phyloP scores from a whole-genome alignment of 2,888 invertebrate species.

The Scaptodrosophila latifasciaeformis region DNA sequence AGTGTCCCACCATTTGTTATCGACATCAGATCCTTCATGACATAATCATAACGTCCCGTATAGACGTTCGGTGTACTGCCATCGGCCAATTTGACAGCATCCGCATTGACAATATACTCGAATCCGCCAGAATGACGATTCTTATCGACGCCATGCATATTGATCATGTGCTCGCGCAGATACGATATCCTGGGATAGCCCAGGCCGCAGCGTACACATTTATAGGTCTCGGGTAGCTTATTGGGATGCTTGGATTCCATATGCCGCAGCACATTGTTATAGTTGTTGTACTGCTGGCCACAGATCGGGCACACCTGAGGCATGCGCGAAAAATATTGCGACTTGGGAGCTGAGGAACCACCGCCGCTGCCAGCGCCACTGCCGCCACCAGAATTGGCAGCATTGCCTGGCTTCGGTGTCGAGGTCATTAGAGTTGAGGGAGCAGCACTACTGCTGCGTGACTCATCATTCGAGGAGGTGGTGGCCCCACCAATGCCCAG shows the following conservation, averaged over 20 bases:
- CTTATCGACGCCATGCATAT: slow-evolving; percentile 71
- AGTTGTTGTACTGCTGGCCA: slow-evolving; percentile 75
- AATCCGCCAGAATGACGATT: slow-evolving; percentile 71
- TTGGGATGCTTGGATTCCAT: slow-evolving; percentile 76
- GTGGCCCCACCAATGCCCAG: slow-evolving; percentile 46
- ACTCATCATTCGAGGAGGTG: slow-evolving; percentile 66
- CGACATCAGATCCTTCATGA: slow-evolving; percentile 74
- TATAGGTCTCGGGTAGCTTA: slow-evolving; percentile 74
- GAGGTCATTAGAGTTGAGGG: slow-evolving; percentile 32
- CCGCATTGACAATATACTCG: slow-evolving; percentile 72
- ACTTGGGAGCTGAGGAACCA: slow-evolving; percentile 51
- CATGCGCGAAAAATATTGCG: slow-evolving; percentile 72
- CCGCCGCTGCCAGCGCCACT: slow-evolving; percentile 31
- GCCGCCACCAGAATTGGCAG: slow-evolving; percentile 16
- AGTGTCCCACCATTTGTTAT: slow-evolving; percentile 73
- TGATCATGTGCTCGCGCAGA: slow-evolving; percentile 74
- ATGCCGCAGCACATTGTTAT: slow-evolving; percentile 75
- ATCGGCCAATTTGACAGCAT: slow-evolving; percentile 68
- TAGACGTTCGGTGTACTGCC: slow-evolving; percentile 63
- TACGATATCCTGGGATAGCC: slow-evolving; percentile 74
- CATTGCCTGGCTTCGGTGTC: slow-evolving; percentile 38
- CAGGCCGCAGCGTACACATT: slow-evolving; percentile 72
- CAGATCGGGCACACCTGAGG: slow-evolving; percentile 75
- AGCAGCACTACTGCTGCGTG: slow-evolving; percentile 46
- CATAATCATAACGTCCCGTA: slow-evolving; percentile 73